Percentiles rank a stretch among this genome's conserved stretches.
phyloP scores from a whole-genome alignment of 2,888 invertebrate genomes.

The Adelphocoris suturalis region DNA sequence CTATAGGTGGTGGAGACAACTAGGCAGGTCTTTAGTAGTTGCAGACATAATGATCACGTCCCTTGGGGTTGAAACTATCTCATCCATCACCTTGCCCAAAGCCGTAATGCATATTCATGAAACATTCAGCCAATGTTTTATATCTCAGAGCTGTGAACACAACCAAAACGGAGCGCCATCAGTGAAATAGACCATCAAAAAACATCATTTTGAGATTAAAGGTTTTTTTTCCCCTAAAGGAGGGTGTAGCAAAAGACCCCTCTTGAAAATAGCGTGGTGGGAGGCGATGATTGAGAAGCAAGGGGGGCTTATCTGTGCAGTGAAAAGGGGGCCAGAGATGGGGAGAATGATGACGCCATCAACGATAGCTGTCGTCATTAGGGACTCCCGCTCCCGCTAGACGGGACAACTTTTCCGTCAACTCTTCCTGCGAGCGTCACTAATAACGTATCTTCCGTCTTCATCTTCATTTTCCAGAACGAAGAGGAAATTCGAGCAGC shows the following conservation, averaged over 20 bases:
- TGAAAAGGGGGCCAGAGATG: background rate
- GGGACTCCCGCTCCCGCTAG: background rate
- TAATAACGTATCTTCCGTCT: slow-evolving; percentile 32
- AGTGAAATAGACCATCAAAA: slow-evolving; percentile 3
- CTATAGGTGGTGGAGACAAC: no score
- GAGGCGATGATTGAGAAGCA: slow-evolving; percentile 41
- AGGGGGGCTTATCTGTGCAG: slow-evolving; percentile 26
- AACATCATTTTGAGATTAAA: slow-evolving; percentile 36
- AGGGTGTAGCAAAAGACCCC: background rate
- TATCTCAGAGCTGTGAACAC: background rate
- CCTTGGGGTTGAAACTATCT: no score
- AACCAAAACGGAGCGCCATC: background rate
- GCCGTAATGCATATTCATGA: no score
- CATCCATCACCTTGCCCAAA: no score
- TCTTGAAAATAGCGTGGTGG: background rate
- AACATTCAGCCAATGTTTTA: no score
- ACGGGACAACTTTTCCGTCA: slow-evolving; percentile 30
- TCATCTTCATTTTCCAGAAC: background rate
- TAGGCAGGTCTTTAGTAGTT: no score
- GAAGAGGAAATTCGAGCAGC: background rate
- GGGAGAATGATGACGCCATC: slow-evolving; percentile 48
- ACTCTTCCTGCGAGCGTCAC: background rate
- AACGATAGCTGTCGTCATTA: slow-evolving; percentile 55
- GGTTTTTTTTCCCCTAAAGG: background rate
- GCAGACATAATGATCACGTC: no score